Percentiles rank a stretch among this genome's conserved stretches.
Conservation (phyloP, 2,888 invertebrate species). For the Proisotoma minuta region DNA sequence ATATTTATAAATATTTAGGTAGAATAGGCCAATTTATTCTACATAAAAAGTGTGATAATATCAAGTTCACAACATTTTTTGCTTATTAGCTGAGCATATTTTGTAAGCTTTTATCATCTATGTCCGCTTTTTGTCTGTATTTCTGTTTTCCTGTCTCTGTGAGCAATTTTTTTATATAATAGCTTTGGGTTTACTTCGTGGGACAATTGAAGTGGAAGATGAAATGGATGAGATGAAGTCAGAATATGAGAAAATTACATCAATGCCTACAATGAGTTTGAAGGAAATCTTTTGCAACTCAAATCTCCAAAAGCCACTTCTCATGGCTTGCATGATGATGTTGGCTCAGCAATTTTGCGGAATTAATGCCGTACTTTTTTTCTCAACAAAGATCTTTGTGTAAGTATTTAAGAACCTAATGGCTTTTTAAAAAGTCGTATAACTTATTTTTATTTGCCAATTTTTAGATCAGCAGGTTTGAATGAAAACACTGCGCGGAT, state of each 20-base stretch:
- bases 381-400: constrained; percentile 73
- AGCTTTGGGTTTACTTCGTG: constrained; percentile 75
- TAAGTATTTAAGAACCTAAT: constrained; percentile 47
- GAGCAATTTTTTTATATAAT: no score
- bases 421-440: background rate
- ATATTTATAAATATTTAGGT: no score
- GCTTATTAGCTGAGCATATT: no score
- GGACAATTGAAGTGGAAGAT: constrained; percentile 69
- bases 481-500: constrained; percentile 61
- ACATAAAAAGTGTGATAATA: no score
- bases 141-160: no score
- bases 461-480: constrained; percentile 58
- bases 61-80: no score
- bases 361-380: constrained; percentile 82
- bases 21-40: no score
- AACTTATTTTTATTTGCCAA: background rate
- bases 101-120: no score
- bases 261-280: constrained; percentile 65
- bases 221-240: constrained; percentile 79
- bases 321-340: constrained; percentile 77
- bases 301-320: constrained; percentile 68
- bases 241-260: constrained; percentile 60
- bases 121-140: no score
- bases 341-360: constrained; percentile 84
- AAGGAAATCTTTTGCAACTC: constrained; percentile 67